Conservation (phyloP, 2,113 vertebrate species). For the Gymnarchus niloticus region DNA sequence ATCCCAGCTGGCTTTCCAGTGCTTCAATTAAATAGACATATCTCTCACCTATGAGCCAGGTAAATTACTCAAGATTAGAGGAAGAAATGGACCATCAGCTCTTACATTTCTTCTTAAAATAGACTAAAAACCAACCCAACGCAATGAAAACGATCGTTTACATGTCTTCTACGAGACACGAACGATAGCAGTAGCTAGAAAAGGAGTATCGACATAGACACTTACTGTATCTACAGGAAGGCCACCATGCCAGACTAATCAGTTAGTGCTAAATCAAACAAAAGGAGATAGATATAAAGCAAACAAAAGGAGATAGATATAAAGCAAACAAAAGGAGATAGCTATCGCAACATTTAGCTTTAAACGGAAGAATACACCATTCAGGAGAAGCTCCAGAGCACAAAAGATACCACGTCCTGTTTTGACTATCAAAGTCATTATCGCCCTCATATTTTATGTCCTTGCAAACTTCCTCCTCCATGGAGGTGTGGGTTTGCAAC, state of each 20-base stretch:
- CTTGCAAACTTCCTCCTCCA: conserved; percentile 47
- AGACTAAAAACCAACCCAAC: neutral
- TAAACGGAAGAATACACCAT: conserved; percentile 45
- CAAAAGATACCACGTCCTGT: conserved; percentile 53
- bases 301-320: too few species aligned
- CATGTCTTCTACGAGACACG: neutral
- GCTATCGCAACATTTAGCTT: conserved; percentile 38
- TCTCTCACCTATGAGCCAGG: neutral
- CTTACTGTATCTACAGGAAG: neutral
- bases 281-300: conserved; percentile 6
- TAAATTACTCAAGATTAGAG: neutral
- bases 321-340: conserved; percentile 10
- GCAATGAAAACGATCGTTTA: neutral
- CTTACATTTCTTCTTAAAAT: neutral
- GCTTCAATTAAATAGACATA: neutral
- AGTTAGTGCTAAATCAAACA: neutral
- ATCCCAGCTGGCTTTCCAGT: neutral
- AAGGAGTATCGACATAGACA: neutral
- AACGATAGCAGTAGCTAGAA: neutral
- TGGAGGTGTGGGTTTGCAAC: conserved; percentile 35
- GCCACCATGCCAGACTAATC: neutral
- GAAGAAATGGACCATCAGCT: too few species aligned
- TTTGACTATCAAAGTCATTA: conserved; percentile 52
- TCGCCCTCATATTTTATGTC: conserved; percentile 36
- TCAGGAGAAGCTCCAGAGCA: conserved; percentile 45